phyloP scores from a whole-genome alignment of 1,140 invertebrate genomes.

The Drosophila nigrodunni region DNA sequence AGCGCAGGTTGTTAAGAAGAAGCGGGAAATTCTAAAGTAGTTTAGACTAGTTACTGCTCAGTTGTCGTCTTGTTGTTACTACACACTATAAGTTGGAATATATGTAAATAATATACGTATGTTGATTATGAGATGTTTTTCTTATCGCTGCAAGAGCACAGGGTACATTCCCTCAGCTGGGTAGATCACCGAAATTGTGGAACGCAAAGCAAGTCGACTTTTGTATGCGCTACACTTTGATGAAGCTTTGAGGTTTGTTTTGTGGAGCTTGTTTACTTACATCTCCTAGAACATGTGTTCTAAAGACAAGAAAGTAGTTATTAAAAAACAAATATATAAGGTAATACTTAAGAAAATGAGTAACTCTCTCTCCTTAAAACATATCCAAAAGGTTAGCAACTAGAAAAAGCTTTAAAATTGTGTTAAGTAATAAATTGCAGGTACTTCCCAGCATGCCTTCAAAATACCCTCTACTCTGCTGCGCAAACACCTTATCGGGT shows the following conservation, averaged over 20 bases:
- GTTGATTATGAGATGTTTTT: neutral
- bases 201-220: neutral
- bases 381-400: too few species aligned
- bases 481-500: conserved; percentile 9
- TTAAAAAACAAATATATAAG: too few species aligned
- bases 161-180: conserved; percentile 9
- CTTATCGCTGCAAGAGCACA: neutral
- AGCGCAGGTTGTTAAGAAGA: neutral
- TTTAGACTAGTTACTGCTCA: neutral
- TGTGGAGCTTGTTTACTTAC: too few species aligned
- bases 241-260: too few species aligned
- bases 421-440: too few species aligned
- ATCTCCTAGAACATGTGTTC: too few species aligned
- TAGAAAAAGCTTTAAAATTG: too few species aligned
- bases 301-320: too few species aligned
- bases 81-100: conserved; percentile 5
- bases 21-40: conserved; percentile 44
- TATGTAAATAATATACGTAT: conserved; percentile 1
- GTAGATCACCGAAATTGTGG: conserved; percentile 9
- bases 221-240: neutral
- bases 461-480: neutral
- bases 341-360: too few species aligned
- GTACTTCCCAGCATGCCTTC: neutral
- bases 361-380: too few species aligned
- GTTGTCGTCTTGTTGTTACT: conserved; percentile 24